Base-by-base conservation (phyloP, 2,797 vertebrate species). In the Myotis pilosus region DNA sequence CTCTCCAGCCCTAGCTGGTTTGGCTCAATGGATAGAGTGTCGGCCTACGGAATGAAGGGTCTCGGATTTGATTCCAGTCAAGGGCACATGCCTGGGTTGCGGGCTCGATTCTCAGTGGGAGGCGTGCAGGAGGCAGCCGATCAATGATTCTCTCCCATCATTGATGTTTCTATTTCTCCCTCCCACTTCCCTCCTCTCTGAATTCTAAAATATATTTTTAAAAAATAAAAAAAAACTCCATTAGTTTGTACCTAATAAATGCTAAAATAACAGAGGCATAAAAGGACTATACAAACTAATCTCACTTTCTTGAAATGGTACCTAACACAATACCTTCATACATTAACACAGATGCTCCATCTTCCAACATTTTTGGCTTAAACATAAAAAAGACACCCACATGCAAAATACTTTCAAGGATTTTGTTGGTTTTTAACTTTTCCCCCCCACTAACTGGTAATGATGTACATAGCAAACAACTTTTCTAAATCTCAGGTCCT, bases 401-500 rank as follows among this genome's bases (percentile, higher is more conserved):
- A 1, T 30, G 53, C 12, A 93, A 93, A 93, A 41, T 74, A 83
- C 28, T 78, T 82, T 64, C 33, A 53, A 89, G 12, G 25, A 7
- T 92, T 75, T 82, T 76, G 13, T 30, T 57, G 68, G 2, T 2
- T 76, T 87, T 79, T 16, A 72, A 72, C 23, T 36, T 64, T 69
- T 44, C 71, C 28, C 38, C 62, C 72, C 33, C 83, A 22, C 53
- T 76, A 90, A 84, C n/a, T 30, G n/a, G 13, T 75, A 78, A 53
- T 25, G 47, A 55, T 33, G 23, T 38, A 89, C 38, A 75, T 20
- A 66, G 33, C 57, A 76, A 76, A 81, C 86, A 9, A 93, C 41
- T 83, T 85, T 8, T 51, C 44, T 68, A 91, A 83, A 74, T 89
- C 64, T 89, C 51, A 49, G 66, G 66, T 92, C 20, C 71, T 95